phyloP scores from a whole-genome alignment of 1,140 invertebrate genomes.

The Octopus sinensis region DNA sequence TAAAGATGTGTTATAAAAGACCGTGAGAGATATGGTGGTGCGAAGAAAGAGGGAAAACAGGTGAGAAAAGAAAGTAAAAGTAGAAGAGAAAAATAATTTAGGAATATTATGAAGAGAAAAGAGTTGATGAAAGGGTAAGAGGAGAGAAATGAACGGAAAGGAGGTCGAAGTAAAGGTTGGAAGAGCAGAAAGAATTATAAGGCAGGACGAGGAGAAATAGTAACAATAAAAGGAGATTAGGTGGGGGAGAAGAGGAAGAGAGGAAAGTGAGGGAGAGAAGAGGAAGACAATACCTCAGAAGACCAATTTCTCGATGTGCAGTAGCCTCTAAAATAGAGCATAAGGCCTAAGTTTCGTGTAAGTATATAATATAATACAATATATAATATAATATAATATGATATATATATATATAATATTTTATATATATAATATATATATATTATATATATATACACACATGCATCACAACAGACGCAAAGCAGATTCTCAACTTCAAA shows the following conservation, averaged over 20 bases:
- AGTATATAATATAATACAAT: no score
- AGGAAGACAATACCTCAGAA: background rate
- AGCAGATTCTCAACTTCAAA: no score
- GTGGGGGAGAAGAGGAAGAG: background rate
- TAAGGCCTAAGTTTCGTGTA: no score
- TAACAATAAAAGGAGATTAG: background rate
- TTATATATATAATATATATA: no score
- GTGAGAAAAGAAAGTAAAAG: background rate
- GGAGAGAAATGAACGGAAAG: background rate
- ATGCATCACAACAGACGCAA: no score
- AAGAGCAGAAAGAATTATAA: background rate
- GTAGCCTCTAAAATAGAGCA: no score
- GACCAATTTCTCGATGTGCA: no score
- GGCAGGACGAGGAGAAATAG: background rate
- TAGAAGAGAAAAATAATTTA: background rate
- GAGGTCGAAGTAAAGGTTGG: background rate
- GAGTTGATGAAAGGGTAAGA: background rate
- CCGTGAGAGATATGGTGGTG: background rate
- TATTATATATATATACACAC: no score
- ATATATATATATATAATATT: no score
- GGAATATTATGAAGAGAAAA: background rate
- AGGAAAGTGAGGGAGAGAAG: background rate
- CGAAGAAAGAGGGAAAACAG: background rate
- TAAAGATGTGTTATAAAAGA: background rate
- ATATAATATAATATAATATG: no score